These are phyloP conservation scores for Brenthis ino DNA, from an alignment of 2,888 invertebrate species.

Conservation along the genomic window DNA sequence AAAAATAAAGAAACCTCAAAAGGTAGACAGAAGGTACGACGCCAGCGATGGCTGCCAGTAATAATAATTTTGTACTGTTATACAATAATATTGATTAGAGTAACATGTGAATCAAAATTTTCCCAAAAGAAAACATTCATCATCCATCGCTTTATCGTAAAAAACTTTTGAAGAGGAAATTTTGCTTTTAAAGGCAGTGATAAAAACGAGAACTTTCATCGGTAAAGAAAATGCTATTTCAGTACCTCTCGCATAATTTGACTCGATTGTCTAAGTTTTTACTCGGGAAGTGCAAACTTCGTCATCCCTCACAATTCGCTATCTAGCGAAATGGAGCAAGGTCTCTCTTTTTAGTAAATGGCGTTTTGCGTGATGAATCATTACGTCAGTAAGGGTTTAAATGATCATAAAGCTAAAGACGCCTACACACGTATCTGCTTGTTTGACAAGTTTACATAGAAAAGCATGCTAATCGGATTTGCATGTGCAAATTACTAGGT, in stretches of 20 bases:
- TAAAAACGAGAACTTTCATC: constrained; percentile 14
- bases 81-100: too few relatives aligned
- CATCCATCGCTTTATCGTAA: constrained; percentile 4
- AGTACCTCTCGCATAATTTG: constrained; percentile 25
- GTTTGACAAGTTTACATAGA: too few relatives aligned
- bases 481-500: too few relatives aligned
- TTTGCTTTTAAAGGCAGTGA: background rate
- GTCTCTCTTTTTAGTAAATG: constrained; percentile 9
- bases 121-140: background rate
- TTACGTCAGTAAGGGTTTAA: too few relatives aligned
- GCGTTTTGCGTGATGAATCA: background rate
- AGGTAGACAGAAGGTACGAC: too few relatives aligned
- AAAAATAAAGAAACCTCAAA: too few relatives aligned
- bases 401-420: too few relatives aligned
- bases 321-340: constrained; percentile 21
- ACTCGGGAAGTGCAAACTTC: constrained; percentile 27
- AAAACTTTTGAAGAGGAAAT: background rate
- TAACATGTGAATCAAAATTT: too few relatives aligned
- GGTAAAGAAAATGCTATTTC: constrained; percentile 17
- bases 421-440: too few relatives aligned
- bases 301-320: constrained; percentile 21
- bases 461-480: too few relatives aligned
- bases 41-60: too few relatives aligned
- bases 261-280: constrained; percentile 34
- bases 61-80: too few relatives aligned